A percentile compares a stretch with the other conserved stretches of the same genome.
Conservation (phyloP, 2,797 vertebrate species). For the Graptemys geographica region DNA sequence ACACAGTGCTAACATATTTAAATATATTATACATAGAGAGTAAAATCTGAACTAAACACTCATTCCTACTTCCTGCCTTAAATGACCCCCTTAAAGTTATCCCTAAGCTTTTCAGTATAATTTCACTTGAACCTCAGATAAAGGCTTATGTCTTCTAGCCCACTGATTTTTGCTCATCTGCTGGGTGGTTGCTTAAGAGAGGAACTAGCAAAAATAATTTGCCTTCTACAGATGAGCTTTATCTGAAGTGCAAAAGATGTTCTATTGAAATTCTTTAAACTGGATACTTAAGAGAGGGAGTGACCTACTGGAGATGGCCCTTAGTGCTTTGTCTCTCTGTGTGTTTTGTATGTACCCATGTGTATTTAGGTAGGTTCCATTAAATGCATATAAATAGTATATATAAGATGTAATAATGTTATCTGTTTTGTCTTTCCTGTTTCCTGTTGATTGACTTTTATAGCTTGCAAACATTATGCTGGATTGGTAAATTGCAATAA, state of each 20-base stretch:
- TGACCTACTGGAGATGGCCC: neutral
- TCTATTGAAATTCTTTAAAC: neutral
- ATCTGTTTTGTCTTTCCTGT: conserved; percentile 77
- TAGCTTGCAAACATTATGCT: conserved; percentile 85
- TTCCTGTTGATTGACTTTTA: conserved; percentile 88
- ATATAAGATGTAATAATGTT: conserved; percentile 76
- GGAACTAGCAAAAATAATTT: conserved; percentile 15
- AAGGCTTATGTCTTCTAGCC: conserved; percentile 45
- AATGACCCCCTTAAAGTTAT: neutral
- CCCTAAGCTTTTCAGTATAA: neutral
- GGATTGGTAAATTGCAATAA: conserved; percentile 86
- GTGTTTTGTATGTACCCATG: neutral
- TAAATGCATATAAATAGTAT: conserved; percentile 29
- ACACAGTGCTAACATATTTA: neutral
- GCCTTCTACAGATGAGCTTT: conserved; percentile 44
- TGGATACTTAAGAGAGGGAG: neutral
- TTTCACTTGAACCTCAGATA: conserved; percentile 29
- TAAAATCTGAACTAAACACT: neutral
- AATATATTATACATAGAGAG: conserved; percentile 44
- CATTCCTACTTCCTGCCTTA: neutral
- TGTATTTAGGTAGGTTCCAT: conserved; percentile 8
- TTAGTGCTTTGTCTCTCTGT: neutral
- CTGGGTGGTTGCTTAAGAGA: neutral
- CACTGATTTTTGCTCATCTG: conserved; percentile 16
- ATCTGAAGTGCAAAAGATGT: neutral